Percentiles rank a stretch among this genome's conserved stretches.
Evolutionary conservation across 2,797 vertebrate species (phyloP).

Genomic region (Bovichtus variegatus): DNA sequence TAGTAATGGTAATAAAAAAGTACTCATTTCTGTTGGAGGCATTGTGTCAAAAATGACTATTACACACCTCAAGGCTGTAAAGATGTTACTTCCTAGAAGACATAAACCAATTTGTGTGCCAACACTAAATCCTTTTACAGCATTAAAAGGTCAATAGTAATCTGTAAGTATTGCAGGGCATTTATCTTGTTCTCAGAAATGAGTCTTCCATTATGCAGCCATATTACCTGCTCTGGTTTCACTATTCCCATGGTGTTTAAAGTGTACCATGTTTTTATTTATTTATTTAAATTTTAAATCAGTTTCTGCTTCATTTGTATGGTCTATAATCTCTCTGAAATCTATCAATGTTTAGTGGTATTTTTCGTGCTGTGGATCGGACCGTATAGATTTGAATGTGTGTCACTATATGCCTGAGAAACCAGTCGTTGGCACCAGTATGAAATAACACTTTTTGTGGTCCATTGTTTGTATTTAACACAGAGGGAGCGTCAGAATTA

Average conservation of each 20-base stretch:
- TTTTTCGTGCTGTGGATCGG: background rate
- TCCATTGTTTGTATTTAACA: slow-evolving; percentile 44
- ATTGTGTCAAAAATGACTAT: background rate
- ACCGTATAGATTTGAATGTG: background rate
- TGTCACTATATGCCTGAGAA: slow-evolving; percentile 1
- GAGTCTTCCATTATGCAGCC: background rate
- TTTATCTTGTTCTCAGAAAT: background rate
- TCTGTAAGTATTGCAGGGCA: background rate
- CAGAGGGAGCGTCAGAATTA: background rate
- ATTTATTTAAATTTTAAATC: background rate
- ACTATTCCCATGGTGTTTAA: background rate
- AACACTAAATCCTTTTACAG: background rate
- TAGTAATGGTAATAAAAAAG: background rate
- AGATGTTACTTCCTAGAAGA: background rate
- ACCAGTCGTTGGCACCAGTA: background rate
- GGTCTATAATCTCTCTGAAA: background rate
- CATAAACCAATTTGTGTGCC: slow-evolving; percentile 2
- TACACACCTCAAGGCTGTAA: background rate
- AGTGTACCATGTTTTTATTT: background rate
- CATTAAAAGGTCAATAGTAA: background rate
- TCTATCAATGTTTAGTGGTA: background rate
- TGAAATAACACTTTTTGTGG: background rate
- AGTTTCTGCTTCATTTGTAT: background rate
- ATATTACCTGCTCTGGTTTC: background rate
- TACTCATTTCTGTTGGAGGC: background rate